These are phyloP conservation scores for Turnix velox DNA, from an alignment of 2,113 vertebrate genomes.

Conservation along the genomic window DNA sequence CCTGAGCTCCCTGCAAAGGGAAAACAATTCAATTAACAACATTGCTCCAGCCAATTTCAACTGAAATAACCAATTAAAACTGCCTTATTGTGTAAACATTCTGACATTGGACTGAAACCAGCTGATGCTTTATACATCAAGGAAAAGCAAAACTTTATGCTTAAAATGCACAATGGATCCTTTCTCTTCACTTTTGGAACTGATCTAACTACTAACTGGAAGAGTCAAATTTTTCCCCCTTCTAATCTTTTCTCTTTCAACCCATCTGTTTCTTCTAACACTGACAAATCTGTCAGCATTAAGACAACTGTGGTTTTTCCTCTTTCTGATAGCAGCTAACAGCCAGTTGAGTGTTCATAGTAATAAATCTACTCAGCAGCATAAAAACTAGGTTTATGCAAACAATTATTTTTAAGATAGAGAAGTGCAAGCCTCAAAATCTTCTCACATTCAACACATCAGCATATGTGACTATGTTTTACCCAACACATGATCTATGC, in stretches of 20 bases:
- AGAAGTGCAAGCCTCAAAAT: background rate
- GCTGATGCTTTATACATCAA: constrained; percentile 11
- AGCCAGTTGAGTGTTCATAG: background rate
- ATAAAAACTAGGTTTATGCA: background rate
- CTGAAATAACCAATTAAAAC: constrained; percentile 63
- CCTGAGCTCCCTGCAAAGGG: constrained; percentile 86
- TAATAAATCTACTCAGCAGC: background rate
- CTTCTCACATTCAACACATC: background rate
- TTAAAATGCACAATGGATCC: constrained; percentile 1
- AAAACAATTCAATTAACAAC: constrained; percentile 76
- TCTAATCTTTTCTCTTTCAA: background rate
- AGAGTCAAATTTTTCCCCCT: background rate
- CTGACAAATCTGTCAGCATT: background rate
- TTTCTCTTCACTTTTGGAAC: constrained; percentile 33
- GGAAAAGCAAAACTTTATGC: background rate
- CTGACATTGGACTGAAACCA: constrained; percentile 42
- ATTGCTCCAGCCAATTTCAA: constrained; percentile 56
- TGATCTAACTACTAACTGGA: background rate
- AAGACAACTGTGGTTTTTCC: background rate
- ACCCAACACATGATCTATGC: background rate
- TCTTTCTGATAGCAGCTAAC: background rate
- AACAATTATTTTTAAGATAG: background rate
- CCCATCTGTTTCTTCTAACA: constrained; percentile 19
- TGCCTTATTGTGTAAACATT: constrained; percentile 31
- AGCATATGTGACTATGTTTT: background rate